Conservation (phyloP, 2,113 vertebrate genomes). For the Mesocricetus auratus region DNA sequence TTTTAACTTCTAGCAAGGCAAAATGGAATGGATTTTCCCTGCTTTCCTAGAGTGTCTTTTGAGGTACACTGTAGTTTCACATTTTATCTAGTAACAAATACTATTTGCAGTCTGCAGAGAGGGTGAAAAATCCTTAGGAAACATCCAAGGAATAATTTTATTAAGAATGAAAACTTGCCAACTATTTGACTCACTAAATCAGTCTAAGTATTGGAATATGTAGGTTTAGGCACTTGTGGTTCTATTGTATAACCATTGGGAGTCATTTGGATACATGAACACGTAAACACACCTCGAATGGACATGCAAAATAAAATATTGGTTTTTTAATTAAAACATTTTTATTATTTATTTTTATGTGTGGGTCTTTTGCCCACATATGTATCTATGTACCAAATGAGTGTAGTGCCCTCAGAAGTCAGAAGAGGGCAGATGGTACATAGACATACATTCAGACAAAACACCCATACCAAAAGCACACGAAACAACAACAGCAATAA, state of each 20-base stretch:
- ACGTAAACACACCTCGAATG: not conserved
- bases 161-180: not conserved
- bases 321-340: not conserved
- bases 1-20: not conserved
- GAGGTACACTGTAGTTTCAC: not conserved
- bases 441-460: not conserved
- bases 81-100: constrained; percentile 39
- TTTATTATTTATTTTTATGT: not conserved
- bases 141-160: not conserved
- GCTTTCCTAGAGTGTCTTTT: not conserved
- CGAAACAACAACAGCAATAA: not conserved
- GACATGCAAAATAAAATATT: not conserved
- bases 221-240: not conserved
- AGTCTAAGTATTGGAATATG: not conserved
- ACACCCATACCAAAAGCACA: not conserved
- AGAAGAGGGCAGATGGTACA: not conserved
- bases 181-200: not conserved
- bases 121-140: not conserved
- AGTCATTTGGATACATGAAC: not conserved
- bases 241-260: not conserved
- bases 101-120: not conserved
- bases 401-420: not conserved
- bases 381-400: not conserved
- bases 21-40: not conserved
- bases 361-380: not conserved